phyloP scores from a whole-genome alignment of 1,140 invertebrate species.

The Drosophila ficusphila region DNA sequence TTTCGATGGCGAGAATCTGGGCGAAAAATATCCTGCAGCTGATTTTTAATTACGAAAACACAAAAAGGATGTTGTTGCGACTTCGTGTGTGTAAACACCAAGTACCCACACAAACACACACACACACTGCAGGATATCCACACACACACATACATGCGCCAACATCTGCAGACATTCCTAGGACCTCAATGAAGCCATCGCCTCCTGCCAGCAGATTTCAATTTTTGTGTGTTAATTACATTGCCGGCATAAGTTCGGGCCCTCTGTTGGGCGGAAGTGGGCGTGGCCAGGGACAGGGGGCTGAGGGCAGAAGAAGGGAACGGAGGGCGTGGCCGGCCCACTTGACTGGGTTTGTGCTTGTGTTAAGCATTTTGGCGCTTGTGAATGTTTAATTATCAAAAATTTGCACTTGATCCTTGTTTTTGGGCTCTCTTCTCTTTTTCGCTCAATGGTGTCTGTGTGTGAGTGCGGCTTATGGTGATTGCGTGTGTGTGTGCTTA shows the following conservation, averaged over 20 bases:
- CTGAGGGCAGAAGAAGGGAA: conserved; percentile 26
- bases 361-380: conserved; percentile 77
- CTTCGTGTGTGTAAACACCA: conserved; percentile 66
- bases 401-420: conserved; percentile 69
- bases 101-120: conserved; percentile 15
- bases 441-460: conserved; percentile 33
- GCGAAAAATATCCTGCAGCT: conserved; percentile 75
- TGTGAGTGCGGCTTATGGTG: conserved; percentile 55
- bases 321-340: neutral
- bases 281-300: neutral
- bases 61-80: conserved; percentile 71
- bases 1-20: conserved; percentile 51
- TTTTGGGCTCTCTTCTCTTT: conserved; percentile 10
- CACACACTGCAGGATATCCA: neutral
- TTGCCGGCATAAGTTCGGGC: conserved; percentile 68
- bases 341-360: conserved; percentile 50
- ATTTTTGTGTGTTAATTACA: conserved; percentile 81
- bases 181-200: conserved; percentile 75
- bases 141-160: conserved; percentile 7
- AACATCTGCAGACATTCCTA: conserved; percentile 53
- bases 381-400: conserved; percentile 80
- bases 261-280: too few species aligned
- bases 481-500: conserved; percentile 45
- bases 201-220: conserved; percentile 69
- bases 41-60: conserved; percentile 80